phyloP scores from a whole-genome alignment of 1,140 invertebrate species.

The Pseudomyrmex flavicornis region DNA sequence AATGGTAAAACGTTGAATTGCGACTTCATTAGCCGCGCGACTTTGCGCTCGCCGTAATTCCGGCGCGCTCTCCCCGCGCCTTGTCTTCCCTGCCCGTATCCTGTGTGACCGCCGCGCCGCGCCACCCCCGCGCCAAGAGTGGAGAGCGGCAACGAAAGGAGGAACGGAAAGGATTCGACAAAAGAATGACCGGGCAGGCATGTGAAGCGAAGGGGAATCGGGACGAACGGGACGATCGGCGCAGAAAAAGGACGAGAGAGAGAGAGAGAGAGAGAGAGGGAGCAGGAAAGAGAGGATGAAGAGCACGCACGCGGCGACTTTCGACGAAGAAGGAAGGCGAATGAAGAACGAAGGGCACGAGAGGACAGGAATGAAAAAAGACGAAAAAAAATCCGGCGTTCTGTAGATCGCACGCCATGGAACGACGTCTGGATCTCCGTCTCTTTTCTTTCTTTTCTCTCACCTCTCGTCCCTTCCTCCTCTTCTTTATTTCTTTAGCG shows the following conservation, averaged over 20 bases:
- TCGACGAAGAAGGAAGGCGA: conserved; percentile 57
- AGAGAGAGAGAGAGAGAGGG: not conserved
- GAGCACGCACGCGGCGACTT: conserved; percentile 51
- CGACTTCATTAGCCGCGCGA: conserved; percentile 79
- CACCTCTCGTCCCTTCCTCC: conserved; percentile 16
- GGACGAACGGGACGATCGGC: conserved; percentile 42
- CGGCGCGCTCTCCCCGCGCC: conserved; percentile 28
- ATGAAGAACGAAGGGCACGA: conserved; percentile 27
- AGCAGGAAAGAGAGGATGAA: conserved; percentile 58
- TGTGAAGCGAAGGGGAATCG: conserved; percentile 27
- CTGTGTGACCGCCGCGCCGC: conserved; percentile 23
- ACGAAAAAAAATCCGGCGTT: conserved; percentile 78
- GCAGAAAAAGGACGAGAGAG: conserved; percentile 44
- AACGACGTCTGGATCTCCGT: conserved; percentile 64
- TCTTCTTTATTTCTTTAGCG: conserved; percentile 25
- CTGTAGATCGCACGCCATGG: conserved; percentile 79
- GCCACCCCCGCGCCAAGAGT: conserved; percentile 48
- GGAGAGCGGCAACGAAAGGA: conserved; percentile 61
- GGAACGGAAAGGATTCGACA: conserved; percentile 74
- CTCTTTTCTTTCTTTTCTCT: conserved; percentile 30
- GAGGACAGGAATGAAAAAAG: conserved; percentile 77
- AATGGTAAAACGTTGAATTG: conserved; percentile 76
- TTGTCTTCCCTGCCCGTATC: not conserved
- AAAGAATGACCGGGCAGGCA: conserved; percentile 75
- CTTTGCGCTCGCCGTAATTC: conserved; percentile 78